These are phyloP conservation scores for Tipula confusa DNA, from an alignment of 2,888 invertebrate genomes.

Conservation along the genomic window DNA sequence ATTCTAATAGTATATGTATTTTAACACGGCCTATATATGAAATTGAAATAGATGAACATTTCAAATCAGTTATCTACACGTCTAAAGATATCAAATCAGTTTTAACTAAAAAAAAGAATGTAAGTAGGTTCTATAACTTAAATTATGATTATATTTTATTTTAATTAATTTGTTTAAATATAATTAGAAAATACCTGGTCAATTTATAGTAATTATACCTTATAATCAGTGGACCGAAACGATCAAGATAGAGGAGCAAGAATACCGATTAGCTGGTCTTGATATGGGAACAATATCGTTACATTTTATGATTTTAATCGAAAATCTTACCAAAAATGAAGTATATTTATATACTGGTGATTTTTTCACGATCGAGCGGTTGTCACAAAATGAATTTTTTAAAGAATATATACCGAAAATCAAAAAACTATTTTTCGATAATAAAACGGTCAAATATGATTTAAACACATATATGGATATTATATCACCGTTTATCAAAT, in stretches of 20 bases:
- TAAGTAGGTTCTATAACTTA: neutral
- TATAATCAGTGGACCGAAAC: neutral
- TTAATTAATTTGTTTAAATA: neutral
- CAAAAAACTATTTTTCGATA: constrained; percentile 8
- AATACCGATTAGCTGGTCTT: neutral
- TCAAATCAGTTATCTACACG: neutral
- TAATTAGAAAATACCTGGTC: neutral
- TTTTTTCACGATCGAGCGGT: neutral
- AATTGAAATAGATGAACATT: neutral
- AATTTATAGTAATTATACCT: neutral
- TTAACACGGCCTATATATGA: neutral
- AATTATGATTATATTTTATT: no score
- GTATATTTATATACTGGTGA: neutral
- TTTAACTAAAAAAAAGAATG: neutral
- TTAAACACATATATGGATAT: neutral
- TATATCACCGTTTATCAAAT: neutral
- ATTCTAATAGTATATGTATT: neutral
- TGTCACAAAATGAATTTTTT: neutral
- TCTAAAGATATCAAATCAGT: neutral
- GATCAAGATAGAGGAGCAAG: neutral
- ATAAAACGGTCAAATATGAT: neutral
- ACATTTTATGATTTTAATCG: constrained; percentile 6
- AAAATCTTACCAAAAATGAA: neutral
- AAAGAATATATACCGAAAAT: neutral
- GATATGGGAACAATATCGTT: neutral